Conservation (phyloP, 2,113 vertebrate genomes). For the Chloroceryle aenea region DNA sequence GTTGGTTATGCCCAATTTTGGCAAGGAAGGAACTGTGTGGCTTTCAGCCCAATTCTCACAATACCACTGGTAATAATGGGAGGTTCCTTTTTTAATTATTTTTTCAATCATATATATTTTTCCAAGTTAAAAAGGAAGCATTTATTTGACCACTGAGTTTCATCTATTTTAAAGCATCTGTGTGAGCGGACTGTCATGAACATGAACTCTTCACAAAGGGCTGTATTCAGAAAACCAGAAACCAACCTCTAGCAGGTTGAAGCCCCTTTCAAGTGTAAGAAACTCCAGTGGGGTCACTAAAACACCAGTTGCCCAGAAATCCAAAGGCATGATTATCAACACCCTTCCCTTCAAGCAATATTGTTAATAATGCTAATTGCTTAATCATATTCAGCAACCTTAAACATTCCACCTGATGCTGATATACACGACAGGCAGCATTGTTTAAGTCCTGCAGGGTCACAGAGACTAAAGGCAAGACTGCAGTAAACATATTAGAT, state of each 20-base stretch:
- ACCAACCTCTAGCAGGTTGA: background rate
- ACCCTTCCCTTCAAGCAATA: background rate
- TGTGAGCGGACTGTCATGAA: background rate
- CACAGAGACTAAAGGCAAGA: background rate
- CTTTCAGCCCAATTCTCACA: slow-evolving; percentile 5
- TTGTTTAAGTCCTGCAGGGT: background rate
- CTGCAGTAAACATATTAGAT: background rate
- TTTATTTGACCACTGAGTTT: background rate
- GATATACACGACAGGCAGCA: background rate
- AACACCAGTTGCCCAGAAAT: background rate
- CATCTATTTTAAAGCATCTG: background rate
- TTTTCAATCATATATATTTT: background rate
- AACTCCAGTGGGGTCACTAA: background rate
- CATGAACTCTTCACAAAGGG: background rate
- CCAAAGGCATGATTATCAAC: background rate
- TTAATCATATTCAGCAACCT: background rate
- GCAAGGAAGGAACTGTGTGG: background rate
- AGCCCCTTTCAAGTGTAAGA: background rate
- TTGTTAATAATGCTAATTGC: background rate
- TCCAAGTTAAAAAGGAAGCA: background rate
- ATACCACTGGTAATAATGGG: slow-evolving; percentile 1
- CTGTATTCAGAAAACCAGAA: background rate
- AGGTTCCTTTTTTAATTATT: background rate
- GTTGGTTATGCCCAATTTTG: slow-evolving; percentile 54
- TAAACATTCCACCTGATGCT: background rate